Conservation (phyloP, 1,140 invertebrate genomes). For the Drosophila neocordata region DNA sequence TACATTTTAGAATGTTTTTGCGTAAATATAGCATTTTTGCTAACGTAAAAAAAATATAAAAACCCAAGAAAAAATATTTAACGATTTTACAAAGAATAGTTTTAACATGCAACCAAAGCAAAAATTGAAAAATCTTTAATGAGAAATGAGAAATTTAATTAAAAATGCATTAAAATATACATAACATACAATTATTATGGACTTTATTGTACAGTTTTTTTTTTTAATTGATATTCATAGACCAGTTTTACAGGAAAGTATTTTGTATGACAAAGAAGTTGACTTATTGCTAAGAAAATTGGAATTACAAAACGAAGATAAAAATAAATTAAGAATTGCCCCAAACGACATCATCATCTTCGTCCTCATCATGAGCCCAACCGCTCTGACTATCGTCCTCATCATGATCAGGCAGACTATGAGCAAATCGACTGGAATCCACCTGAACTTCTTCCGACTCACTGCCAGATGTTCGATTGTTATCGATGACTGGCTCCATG, state of each 20-base stretch:
- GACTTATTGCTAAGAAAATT: background rate
- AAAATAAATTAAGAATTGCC: conserved; percentile 23
- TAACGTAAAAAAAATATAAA: conserved; percentile 38
- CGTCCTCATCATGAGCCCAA: conserved; percentile 70
- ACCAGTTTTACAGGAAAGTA: conserved; percentile 3
- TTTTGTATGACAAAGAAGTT: conserved; percentile 5
- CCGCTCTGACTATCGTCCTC: conserved; percentile 39
- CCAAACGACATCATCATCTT: conserved; percentile 54
- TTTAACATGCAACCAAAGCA: conserved; percentile 49
- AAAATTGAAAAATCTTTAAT: conserved; percentile 55
- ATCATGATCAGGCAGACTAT: conserved; percentile 23
- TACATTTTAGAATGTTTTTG: conserved; percentile 69
- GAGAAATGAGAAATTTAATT: conserved; percentile 30
- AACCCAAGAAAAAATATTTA: conserved; percentile 37
- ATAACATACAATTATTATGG: conserved; percentile 48
- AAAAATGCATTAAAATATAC: conserved; percentile 57
- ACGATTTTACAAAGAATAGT: conserved; percentile 66
- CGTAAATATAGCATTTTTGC: conserved; percentile 70
- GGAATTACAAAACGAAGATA: conserved; percentile 2
- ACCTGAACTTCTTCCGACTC: conserved; percentile 37
- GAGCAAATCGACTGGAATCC: conserved; percentile 64
- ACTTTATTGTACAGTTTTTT: conserved; percentile 35
- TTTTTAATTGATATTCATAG: background rate
- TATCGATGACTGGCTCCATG: conserved; percentile 91
- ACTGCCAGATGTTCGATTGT: conserved; percentile 72